phyloP scores from a whole-genome alignment of 2,113 vertebrate genomes.

The Gadus chalcogrammus region DNA sequence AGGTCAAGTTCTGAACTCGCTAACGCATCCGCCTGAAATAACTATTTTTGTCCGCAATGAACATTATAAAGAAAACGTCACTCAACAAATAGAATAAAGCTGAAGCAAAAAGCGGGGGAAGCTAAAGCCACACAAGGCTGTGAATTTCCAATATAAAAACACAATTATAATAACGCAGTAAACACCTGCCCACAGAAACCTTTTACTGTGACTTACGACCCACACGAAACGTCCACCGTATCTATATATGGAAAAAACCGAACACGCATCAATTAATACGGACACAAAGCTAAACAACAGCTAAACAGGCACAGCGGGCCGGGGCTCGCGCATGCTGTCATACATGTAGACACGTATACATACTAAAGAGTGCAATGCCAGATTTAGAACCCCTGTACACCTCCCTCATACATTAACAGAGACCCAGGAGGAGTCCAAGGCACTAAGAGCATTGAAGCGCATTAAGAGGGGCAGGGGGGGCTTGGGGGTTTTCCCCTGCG shows the following conservation, averaged over 20 bases:
- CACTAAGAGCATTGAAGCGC: constrained; percentile 64
- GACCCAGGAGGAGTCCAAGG: constrained; percentile 45
- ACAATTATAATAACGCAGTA: constrained; percentile 23
- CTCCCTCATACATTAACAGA: constrained; percentile 40
- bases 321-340: neutral
- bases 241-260: constrained; percentile 39
- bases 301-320: constrained; percentile 1
- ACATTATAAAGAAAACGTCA: neutral
- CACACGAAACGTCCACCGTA: constrained; percentile 16
- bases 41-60: too few species aligned
- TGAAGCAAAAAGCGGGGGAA: neutral
- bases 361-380: neutral
- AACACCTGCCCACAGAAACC: constrained; percentile 34
- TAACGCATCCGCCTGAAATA: neutral
- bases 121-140: neutral
- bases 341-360: constrained; percentile 22
- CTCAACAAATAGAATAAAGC: neutral
- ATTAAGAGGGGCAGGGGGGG: constrained; percentile 66
- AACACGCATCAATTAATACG: constrained; percentile 11
- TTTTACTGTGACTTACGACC: constrained; percentile 33
- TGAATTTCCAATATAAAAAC: constrained; percentile 7
- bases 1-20: too few species aligned
- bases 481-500: constrained; percentile 42
- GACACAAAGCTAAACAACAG: constrained; percentile 23
- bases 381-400: too few species aligned